These are phyloP conservation scores for Drusus annulatus DNA, from an alignment of 1,140 invertebrate genomes.

Conservation along the genomic window DNA sequence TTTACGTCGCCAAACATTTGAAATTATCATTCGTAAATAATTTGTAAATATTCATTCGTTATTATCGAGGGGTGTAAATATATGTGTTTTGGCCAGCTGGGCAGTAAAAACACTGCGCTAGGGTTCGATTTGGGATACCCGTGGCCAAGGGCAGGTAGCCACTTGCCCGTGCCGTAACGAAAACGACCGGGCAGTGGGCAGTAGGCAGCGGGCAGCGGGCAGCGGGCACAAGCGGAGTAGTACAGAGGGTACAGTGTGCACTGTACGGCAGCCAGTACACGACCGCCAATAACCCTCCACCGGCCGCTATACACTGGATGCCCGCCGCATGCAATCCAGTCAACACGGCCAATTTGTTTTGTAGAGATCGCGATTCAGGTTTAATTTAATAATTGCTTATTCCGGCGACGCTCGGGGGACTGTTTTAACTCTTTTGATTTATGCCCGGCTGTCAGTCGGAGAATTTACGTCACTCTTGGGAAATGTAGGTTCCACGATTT, in stretches of 20 bases:
- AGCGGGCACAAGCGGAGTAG: too few species aligned
- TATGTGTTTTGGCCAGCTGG: slow-evolving; percentile 25
- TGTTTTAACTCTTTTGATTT: slow-evolving; percentile 44
- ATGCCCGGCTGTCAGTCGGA: slow-evolving; percentile 9
- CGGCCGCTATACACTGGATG: not conserved
- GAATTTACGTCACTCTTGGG: slow-evolving; percentile 33
- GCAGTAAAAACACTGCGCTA: slow-evolving; percentile 36
- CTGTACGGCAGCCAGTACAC: not conserved
- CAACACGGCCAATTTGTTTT: slow-evolving; percentile 48
- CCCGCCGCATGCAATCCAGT: slow-evolving; percentile 36
- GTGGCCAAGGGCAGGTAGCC: not conserved
- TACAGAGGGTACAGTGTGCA: too few species aligned
- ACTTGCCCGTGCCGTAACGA: not conserved
- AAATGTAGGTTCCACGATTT: slow-evolving; percentile 12
- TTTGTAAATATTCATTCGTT: too few species aligned
- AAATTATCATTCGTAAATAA: too few species aligned
- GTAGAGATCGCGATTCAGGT: slow-evolving; percentile 39
- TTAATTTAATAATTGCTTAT: slow-evolving; percentile 41
- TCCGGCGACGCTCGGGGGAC: slow-evolving; percentile 31
- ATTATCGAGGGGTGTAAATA: not conserved
- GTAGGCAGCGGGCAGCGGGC: not conserved
- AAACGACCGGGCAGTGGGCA: too few species aligned
- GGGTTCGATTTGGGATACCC: not conserved
- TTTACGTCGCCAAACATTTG: too few species aligned
- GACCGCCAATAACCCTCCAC: slow-evolving; percentile 27